These are phyloP conservation scores for Gobio gobio DNA, from an alignment of 2,113 vertebrate species.

Conservation along the genomic window DNA sequence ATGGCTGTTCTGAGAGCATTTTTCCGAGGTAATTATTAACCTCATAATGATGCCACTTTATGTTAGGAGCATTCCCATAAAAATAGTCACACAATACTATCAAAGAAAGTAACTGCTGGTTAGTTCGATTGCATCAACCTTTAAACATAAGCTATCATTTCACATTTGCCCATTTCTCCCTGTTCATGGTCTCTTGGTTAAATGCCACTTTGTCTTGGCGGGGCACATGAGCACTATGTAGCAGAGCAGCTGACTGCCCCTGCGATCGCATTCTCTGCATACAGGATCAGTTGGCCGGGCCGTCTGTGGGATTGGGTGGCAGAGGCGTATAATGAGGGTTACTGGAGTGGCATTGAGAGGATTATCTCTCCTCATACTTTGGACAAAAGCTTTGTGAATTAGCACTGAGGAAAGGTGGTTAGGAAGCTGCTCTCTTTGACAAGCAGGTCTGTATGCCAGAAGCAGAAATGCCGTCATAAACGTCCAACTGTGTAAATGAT, in stretches of 20 bases:
- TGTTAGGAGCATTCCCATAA: not conserved
- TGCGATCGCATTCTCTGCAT: constrained; percentile 32
- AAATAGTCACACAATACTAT: constrained; percentile 11
- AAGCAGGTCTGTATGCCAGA: constrained; percentile 27
- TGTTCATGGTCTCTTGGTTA: constrained; percentile 27
- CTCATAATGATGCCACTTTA: constrained; percentile 33
- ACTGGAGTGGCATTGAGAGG: constrained; percentile 41
- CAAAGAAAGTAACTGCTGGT: constrained; percentile 24
- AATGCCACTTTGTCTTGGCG: constrained; percentile 38
- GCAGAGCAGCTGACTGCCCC: constrained; percentile 41
- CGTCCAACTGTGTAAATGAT: constrained; percentile 45
- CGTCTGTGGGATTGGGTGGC: constrained; percentile 28
- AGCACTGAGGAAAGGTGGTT: constrained; percentile 14
- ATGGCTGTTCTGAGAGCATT: constrained; percentile 27
- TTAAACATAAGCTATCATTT: constrained; percentile 35
- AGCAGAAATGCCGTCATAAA: constrained; percentile 35
- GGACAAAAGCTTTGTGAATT: constrained; percentile 46
- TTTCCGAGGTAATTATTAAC: constrained; percentile 34
- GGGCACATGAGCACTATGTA: constrained; percentile 16
- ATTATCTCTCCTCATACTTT: constrained; percentile 39
- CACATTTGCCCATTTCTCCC: constrained; percentile 11
- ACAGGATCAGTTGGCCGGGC: constrained; percentile 36
- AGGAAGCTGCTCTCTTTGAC: constrained; percentile 37
- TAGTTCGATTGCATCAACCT: constrained; percentile 21
- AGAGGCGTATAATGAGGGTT: constrained; percentile 43